Base-by-base conservation (phyloP, 2,113 vertebrate species). In the Carassius carassius region DNA sequence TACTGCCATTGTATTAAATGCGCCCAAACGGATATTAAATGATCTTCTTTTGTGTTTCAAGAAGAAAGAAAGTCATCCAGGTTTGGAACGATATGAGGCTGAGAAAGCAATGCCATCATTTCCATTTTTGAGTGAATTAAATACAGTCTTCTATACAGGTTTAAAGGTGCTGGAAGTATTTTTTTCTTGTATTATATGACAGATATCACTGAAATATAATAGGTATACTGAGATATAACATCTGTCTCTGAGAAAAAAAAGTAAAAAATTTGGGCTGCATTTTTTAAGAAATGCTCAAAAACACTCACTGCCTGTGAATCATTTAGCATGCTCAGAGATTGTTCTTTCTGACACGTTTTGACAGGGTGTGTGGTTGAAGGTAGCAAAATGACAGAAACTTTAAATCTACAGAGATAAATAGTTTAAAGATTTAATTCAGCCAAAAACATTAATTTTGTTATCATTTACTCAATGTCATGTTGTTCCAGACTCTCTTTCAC, bases 361-460 rank as follows among this genome's bases (percentile, higher is more conserved):
- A 16, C 72, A 72, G 32, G 17, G 16, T 11, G 17, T 73, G 70
- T 47, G 35, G 69, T n/a, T 73, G 21, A 73, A 73, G 37, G n/a
- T 41, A 73, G 21, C 10, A 73, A 73, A 73, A 73, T 47, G 37
- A 41, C 37, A 12, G 70, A 73, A 65, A 65, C 62, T 65, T 65
- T 29, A 65, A 65, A 65, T 65, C 3, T 11, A 25, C 62, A 65
- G 23, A 65, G 56, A n/a, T 23, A 65, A 29, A 12, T 65, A 29
- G 12, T 65, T 29, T 60, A 60, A 60, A n/a, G 25, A 1, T 63
- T 63, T 63, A 63, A 10, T 29, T 29, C 60, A 63, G 21, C 60
- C 9, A 13, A 12, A 63, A 63, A 56, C 8, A 0, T 0, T 3
- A 29, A 56, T 56, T 56, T 56, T 19, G 17, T 56, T 9, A 56